These are phyloP conservation scores for Odontomyia ornata DNA, from an alignment of 2,888 invertebrate genomes.

Conservation along the genomic window DNA sequence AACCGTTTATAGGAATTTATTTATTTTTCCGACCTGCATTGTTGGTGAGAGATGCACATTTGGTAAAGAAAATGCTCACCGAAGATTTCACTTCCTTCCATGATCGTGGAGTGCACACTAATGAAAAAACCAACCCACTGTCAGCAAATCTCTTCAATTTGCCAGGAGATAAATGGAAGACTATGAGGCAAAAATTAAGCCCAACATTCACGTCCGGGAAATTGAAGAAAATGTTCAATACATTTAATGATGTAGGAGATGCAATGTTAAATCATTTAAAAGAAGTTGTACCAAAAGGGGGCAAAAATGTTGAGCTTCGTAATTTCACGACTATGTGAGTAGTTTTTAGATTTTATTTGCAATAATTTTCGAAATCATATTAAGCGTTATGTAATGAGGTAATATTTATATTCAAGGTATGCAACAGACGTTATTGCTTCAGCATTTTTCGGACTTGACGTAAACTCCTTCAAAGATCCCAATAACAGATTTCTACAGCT, in stretches of 20 bases:
- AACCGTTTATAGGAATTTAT: slow-evolving; percentile 54
- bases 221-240: slow-evolving; percentile 69
- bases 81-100: slow-evolving; percentile 64
- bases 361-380: background rate
- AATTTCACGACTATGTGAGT: slow-evolving; percentile 47
- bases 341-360: background rate
- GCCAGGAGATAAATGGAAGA: slow-evolving; percentile 69
- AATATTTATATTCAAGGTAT: slow-evolving; percentile 51
- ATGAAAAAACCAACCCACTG: slow-evolving; percentile 68
- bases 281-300: slow-evolving; percentile 52
- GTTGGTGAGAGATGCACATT: slow-evolving; percentile 53
- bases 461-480: slow-evolving; percentile 53
- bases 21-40: slow-evolving; percentile 45
- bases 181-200: slow-evolving; percentile 68
- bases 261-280: slow-evolving; percentile 51
- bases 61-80: slow-evolving; percentile 56
- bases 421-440: slow-evolving; percentile 59
- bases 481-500: slow-evolving; percentile 53
- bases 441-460: slow-evolving; percentile 59
- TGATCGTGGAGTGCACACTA: slow-evolving; percentile 68
- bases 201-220: slow-evolving; percentile 72
- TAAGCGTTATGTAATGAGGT: background rate
- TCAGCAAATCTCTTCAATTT: slow-evolving; percentile 68
- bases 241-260: slow-evolving; percentile 62
- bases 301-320: slow-evolving; percentile 66